These are phyloP conservation scores for Lepidurus couesii DNA, from an alignment of 1,140 invertebrate species.

Conservation along the genomic window DNA sequence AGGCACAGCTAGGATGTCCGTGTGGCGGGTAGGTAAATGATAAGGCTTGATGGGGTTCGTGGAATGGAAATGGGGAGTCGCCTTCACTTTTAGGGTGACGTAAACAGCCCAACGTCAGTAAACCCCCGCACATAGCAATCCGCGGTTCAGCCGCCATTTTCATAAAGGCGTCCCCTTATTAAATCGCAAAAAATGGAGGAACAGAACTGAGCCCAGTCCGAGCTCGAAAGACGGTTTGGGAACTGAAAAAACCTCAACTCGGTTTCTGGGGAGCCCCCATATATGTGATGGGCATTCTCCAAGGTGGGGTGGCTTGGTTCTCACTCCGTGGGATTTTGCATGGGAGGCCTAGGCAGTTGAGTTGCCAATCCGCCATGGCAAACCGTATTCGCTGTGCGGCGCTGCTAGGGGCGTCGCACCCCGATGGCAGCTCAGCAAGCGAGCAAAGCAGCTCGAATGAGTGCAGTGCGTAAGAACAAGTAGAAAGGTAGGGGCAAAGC, in stretches of 20 bases:
- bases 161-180: not conserved
- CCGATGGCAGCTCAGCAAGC: not conserved
- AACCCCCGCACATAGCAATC: not conserved
- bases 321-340: slow-evolving; percentile 12
- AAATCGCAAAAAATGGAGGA: not conserved
- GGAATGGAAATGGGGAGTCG: not conserved
- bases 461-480: slow-evolving; percentile 21
- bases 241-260: not conserved
- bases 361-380: slow-evolving; percentile 18
- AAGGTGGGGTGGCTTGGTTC: not conserved
- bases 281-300: not conserved
- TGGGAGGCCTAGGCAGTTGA: slow-evolving; percentile 2
- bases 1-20: not conserved
- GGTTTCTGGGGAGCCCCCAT: not conserved
- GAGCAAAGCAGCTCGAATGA: slow-evolving; percentile 15
- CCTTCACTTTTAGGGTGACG: not conserved
- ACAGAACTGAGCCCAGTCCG: not conserved
- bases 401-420: slow-evolving; percentile 16
- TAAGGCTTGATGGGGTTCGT: slow-evolving; percentile 12
- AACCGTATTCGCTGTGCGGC: slow-evolving; percentile 16
- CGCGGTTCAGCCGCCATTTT: not conserved
- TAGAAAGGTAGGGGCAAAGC: slow-evolving; percentile 21
- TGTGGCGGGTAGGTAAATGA: not conserved
- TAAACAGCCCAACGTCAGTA: not conserved
- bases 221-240: not conserved